phyloP scores from a whole-genome alignment of 2,113 vertebrate genomes.

The Nesogale talazaci region DNA sequence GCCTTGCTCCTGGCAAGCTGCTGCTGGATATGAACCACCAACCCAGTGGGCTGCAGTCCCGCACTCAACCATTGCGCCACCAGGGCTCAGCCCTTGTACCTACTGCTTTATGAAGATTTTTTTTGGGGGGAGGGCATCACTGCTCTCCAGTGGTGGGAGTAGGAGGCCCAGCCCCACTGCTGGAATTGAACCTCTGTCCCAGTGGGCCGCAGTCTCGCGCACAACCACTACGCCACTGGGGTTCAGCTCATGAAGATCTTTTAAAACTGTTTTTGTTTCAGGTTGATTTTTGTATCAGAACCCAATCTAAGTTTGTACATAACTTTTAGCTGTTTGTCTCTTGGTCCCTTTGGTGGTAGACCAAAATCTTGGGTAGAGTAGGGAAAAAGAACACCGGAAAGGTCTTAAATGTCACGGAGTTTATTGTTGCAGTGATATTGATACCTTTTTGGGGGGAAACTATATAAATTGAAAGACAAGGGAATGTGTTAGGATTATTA shows the following conservation, averaged over 20 bases:
- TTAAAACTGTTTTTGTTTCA: not conserved
- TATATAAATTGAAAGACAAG: not conserved
- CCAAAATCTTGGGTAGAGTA: not conserved
- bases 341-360: not conserved
- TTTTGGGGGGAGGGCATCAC: no score
- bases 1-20: no score
- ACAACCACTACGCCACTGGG: no score
- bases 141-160: no score
- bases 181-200: no score
- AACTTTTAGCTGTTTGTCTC: not conserved
- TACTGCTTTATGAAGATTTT: no score
- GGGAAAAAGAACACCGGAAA: not conserved
- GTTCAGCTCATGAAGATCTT: not conserved
- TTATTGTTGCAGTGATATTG: not conserved
- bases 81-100: no score
- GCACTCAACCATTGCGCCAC: no score
- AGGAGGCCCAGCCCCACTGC: no score
- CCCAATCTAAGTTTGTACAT: not conserved
- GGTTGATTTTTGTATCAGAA: conserved; percentile 18
- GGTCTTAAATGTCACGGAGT: not conserved
- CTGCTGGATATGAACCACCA: no score
- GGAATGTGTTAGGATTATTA: not conserved
- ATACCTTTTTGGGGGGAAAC: not conserved
- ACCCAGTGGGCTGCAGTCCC: no score
- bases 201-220: no score